Percentiles rank a stretch among this genome's conserved stretches.
These are phyloP conservation scores for Beroe ovata DNA, from an alignment of 37 sponge, comb jelly and placozoan genomes.

Conservation along the genomic window DNA sequence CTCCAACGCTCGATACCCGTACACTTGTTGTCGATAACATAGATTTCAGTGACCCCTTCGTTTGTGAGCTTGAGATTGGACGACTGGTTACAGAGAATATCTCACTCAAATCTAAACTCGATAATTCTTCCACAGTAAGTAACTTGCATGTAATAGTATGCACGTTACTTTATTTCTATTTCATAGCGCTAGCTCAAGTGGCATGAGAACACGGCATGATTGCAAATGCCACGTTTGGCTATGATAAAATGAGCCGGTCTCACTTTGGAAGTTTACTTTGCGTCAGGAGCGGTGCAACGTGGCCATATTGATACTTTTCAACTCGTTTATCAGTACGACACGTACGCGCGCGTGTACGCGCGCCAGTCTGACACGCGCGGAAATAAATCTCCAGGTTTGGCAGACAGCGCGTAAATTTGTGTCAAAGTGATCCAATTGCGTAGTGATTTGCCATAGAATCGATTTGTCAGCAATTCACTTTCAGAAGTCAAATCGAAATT, in stretches of 20 bases:
- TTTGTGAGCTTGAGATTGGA: slow-evolving; percentile 43
- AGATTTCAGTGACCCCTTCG: slow-evolving; percentile 38
- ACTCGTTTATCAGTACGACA: neutral
- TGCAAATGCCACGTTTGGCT: neutral
- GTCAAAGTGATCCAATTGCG: too few species aligned
- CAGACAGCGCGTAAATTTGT: too few species aligned
- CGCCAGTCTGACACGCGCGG: too few species aligned
- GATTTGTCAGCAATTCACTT: too few species aligned
- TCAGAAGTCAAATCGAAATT: too few species aligned
- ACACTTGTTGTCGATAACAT: neutral
- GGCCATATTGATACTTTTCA: neutral
- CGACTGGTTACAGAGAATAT: neutral
- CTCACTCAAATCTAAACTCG: neutral
- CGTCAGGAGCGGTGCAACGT: neutral
- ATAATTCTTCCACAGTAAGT: neutral
- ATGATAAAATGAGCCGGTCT: neutral
- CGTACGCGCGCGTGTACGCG: slow-evolving; percentile 60
- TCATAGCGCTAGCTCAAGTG: too few species aligned
- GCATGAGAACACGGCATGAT: too few species aligned
- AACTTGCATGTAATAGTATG: too few species aligned
- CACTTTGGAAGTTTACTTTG: neutral
- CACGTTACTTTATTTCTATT: too few species aligned
- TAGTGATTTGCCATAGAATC: too few species aligned
- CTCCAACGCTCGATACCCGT: neutral
- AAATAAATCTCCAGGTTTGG: too few species aligned